These are phyloP conservation scores for Tachina lurida DNA, from an alignment of 2,888 invertebrate genomes.

Conservation along the genomic window DNA sequence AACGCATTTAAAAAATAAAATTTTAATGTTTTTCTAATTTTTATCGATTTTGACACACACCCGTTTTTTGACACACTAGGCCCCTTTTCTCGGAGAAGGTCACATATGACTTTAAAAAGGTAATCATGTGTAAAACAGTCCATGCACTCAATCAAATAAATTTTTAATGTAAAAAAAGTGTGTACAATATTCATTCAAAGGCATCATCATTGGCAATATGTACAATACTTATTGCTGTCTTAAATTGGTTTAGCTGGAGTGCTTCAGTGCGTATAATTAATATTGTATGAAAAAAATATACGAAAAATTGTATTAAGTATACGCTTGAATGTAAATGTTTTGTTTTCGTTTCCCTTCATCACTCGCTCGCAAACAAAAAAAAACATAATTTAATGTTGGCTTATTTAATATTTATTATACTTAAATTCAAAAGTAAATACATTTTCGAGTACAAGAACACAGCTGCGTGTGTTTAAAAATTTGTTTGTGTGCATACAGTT, in stretches of 20 bases:
- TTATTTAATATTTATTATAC: slow-evolving; percentile 28
- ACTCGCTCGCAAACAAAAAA: background rate
- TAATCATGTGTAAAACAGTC: background rate
- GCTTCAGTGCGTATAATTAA: slow-evolving; percentile 32
- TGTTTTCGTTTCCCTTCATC: background rate
- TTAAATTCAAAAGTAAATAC: background rate
- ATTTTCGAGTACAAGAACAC: background rate
- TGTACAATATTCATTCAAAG: too few relatives aligned
- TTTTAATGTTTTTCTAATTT: too few relatives aligned
- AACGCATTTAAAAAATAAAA: too few relatives aligned
- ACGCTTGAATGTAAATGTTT: slow-evolving; percentile 3
- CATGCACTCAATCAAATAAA: background rate
- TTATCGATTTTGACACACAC: too few relatives aligned
- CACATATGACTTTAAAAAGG: background rate
- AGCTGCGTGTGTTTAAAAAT: background rate
- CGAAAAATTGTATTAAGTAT: slow-evolving; percentile 17
- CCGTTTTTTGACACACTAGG: too few relatives aligned
- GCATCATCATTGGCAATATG: too few relatives aligned
- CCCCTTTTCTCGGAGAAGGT: too few relatives aligned
- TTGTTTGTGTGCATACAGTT: background rate
- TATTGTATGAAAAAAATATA: background rate
- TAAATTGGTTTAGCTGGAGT: background rate
- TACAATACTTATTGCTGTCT: background rate
- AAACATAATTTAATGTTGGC: background rate
- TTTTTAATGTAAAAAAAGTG: background rate